Conservation (phyloP, 2,888 invertebrate species). For the Ischnura elegans region DNA sequence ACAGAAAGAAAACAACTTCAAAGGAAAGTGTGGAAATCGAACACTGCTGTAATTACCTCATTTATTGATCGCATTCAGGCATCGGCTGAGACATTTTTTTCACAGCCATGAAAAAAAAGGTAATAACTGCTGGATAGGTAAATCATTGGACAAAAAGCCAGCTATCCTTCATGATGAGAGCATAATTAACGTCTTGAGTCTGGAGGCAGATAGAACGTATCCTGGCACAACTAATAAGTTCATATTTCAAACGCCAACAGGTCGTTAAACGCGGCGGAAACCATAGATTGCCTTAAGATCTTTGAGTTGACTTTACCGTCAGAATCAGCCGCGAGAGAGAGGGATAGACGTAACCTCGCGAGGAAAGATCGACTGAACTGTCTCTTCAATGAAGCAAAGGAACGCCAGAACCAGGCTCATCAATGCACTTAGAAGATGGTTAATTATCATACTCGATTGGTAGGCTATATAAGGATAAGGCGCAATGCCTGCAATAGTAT, state of each 20-base stretch:
- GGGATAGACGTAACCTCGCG: neutral
- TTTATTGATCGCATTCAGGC: no score
- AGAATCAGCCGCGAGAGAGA: neutral
- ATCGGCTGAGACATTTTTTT: no score
- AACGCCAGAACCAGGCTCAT: neutral
- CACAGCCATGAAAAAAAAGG: no score
- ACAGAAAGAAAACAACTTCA: no score
- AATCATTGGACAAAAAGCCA: neutral
- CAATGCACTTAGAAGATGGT: neutral
- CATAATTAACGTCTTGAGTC: neutral
- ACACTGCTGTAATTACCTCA: no score
- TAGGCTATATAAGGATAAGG: no score
- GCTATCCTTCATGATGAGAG: neutral
- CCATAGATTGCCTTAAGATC: neutral
- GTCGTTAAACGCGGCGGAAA: neutral
- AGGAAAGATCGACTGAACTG: neutral
- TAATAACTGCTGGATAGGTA: neutral
- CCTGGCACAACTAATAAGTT: neutral
- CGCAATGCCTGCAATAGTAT: no score
- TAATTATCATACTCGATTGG: neutral
- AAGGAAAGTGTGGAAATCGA: no score
- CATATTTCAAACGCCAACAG: slow-evolving; percentile 31
- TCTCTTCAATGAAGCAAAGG: neutral
- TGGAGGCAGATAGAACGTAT: neutral
- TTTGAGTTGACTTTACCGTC: neutral